phyloP scores from a whole-genome alignment of 2,888 invertebrate species.

The Serrognathus titanus region DNA sequence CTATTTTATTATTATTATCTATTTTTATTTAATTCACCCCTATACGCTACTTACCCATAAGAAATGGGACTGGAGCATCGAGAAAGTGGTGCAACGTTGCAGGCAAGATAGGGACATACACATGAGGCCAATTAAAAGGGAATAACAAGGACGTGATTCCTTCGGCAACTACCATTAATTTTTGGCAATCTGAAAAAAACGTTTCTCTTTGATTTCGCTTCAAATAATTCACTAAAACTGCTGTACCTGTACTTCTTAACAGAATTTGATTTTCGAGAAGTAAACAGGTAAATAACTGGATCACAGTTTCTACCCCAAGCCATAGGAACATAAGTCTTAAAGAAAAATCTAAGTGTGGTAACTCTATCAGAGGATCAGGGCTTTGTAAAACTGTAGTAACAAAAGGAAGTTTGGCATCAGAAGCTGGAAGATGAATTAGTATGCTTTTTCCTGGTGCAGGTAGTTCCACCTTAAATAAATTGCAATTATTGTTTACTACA shows the following conservation, averaged over 20 bases:
- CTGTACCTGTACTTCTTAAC: constrained; percentile 81
- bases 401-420: constrained; percentile 65
- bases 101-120: constrained; percentile 97
- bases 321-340: constrained; percentile 82
- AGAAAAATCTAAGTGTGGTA: constrained; percentile 93
- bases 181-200: constrained; percentile 75
- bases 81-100: constrained; percentile 92
- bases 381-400: constrained; percentile 70
- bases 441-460: constrained; percentile 88
- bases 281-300: constrained; percentile 92
- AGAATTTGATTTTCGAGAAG: constrained; percentile 96
- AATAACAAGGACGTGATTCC: constrained; percentile 85
- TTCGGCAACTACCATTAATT: constrained; percentile 95
- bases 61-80: constrained; percentile 98
- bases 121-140: constrained; percentile 98
- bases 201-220: neutral
- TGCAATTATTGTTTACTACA: neutral
- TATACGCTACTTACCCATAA: constrained; percentile 72
- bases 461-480: constrained; percentile 49
- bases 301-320: constrained; percentile 87
- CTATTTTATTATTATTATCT: too few species aligned
- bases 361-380: constrained; percentile 74
- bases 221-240: neutral
- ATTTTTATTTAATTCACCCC: too few species aligned
- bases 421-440: constrained; percentile 68